Evolutionary conservation across 2,113 vertebrate species (phyloP), one percentile per base, ranked within the genome.

Genomic region (Phrynosoma platyrhinos): DNA sequence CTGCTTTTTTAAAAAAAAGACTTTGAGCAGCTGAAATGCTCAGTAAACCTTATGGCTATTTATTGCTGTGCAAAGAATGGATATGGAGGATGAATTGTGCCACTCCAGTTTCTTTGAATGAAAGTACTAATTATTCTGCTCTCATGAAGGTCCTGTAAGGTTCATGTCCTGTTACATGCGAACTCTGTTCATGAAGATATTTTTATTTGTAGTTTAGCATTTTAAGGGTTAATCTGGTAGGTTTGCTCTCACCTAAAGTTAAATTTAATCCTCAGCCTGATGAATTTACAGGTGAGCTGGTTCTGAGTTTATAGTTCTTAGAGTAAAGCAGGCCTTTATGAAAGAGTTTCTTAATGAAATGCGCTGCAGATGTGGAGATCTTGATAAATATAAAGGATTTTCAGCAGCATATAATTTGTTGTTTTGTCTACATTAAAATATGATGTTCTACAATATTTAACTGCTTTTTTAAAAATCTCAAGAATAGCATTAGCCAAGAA

Each of bases 191-290:
- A 47, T 58, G 53, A 32, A 58, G 53, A 32, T n/a, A n/a, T n/a
- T n/a, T n/a, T n/a, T n/a, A n/a, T n/a, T n/a, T 80, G n/a, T 58
- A 53, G 36, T 42, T 20, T 20, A 76, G 91, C 89, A 76, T 87
- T 53, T 30, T 82, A n/a, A 75, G 64, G 32, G 81, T 72, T 86
- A 62, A 72, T 18, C 64, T 5, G 30, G 9, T 62, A 21, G 55
- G 64, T 30, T 84, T 93, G 85, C 84, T 94, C 91, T 71, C 27
- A 87, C 95, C 95, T 94, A 93, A 92, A 80, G 92, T 94, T 90
- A 83, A 86, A 90, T 83, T 92, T 95, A 79, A 92, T 92, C 95
- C 95, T 96, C 94, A 95, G 92, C 75, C 72, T 85, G 88, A 91
- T 71, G 40, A 91, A 81, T 89, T 77, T 83, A 16, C 88, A 84